phyloP scores from a whole-genome alignment of 2,888 invertebrate genomes.

The Pyrrhopygopsis socrates region DNA sequence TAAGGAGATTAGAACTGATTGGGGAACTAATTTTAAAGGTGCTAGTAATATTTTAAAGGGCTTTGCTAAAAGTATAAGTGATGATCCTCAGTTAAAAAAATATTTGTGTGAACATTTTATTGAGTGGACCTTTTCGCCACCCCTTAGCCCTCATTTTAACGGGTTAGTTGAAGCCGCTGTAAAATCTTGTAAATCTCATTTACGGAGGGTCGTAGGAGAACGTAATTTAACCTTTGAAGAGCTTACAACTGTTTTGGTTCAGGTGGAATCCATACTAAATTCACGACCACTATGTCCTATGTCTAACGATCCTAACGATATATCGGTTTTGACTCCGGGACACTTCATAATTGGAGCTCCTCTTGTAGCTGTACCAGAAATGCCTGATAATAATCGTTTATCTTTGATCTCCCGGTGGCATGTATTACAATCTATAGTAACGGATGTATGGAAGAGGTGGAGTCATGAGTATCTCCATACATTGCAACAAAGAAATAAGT shows the following conservation, averaged over 20 bases:
- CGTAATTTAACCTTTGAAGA: background rate
- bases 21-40: background rate
- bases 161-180: background rate
- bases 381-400: background rate
- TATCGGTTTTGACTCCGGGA: background rate
- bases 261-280: background rate
- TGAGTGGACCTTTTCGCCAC: background rate
- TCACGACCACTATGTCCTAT: background rate
- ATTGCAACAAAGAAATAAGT: background rate
- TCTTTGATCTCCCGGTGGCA: background rate
- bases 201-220: background rate
- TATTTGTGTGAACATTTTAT: background rate
- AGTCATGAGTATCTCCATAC: background rate
- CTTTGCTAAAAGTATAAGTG: background rate
- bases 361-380: background rate
- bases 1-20: background rate
- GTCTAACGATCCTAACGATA: background rate
- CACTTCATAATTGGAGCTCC: background rate
- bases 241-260: background rate
- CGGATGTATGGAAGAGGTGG: background rate
- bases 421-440: background rate
- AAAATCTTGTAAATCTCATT: background rate
- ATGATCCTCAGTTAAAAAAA: background rate
- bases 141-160: background rate
- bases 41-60: background rate